phyloP scores from a whole-genome alignment of 2,797 vertebrate genomes.

The Yasuhikotakia modesta region DNA sequence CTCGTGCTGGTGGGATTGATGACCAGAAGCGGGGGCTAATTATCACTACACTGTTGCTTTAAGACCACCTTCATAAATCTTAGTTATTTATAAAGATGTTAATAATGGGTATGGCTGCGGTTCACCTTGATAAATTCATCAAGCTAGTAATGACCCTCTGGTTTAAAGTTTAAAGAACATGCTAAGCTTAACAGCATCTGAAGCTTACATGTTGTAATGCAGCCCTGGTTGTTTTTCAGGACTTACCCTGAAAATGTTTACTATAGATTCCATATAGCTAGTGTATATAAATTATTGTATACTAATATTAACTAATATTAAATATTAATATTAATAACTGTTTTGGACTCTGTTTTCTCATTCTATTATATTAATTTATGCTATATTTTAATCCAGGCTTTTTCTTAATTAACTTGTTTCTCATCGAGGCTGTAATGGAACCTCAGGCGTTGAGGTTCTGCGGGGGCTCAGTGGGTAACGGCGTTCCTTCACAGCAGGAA shows the following conservation, averaged over 20 bases:
- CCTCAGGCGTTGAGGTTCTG: too few relatives aligned
- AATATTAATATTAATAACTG: neutral
- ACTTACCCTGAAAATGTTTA: constrained; percentile 24
- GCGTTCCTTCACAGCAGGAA: too few relatives aligned
- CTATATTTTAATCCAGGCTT: too few relatives aligned
- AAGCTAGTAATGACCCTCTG: constrained; percentile 48
- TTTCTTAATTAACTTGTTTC: neutral
- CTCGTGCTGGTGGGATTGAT: constrained; percentile 59
- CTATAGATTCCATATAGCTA: neutral
- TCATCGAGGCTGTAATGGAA: neutral
- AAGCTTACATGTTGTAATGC: too few relatives aligned
- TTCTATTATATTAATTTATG: too few relatives aligned
- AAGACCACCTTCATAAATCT: constrained; percentile 59
- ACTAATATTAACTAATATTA: too few relatives aligned
- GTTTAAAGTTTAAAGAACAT: constrained; percentile 46
- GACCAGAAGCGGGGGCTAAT: constrained; percentile 58
- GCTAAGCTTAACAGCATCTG: neutral
- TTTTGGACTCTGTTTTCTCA: too few relatives aligned
- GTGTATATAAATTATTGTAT: too few relatives aligned
- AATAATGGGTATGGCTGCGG: constrained; percentile 54
- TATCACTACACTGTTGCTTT: constrained; percentile 58
- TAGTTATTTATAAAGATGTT: constrained; percentile 62
- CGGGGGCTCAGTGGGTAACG: too few relatives aligned
- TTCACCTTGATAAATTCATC: constrained; percentile 61
- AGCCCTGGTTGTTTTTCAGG: constrained; percentile 9